These are phyloP conservation scores for Perca schrenkii DNA, from an alignment of 2,113 vertebrate genomes.

Conservation along the genomic window DNA sequence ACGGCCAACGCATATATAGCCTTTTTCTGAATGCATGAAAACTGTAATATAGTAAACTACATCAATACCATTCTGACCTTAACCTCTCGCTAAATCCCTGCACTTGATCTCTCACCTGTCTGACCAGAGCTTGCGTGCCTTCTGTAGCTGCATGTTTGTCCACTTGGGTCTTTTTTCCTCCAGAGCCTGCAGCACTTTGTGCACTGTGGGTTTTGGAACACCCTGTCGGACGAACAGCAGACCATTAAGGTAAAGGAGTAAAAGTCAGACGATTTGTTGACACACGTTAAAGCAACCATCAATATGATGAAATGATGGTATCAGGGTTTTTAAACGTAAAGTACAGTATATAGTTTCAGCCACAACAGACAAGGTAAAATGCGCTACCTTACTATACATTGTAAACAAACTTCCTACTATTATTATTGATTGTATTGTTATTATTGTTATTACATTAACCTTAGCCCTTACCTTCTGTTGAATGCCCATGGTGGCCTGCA, in stretches of 20 bases:
- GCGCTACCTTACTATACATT: background rate
- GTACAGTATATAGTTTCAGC: background rate
- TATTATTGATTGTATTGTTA: slow-evolving; percentile 1
- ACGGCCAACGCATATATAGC: slow-evolving; percentile 18
- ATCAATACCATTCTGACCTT: slow-evolving; percentile 41
- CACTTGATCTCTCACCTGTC: slow-evolving; percentile 86
- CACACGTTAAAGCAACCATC: slow-evolving; percentile 3
- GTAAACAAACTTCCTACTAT: background rate
- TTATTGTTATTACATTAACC: background rate
- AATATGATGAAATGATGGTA: background rate
- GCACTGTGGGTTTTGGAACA: slow-evolving; percentile 87
- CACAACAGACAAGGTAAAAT: no score
- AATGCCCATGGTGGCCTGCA: slow-evolving; percentile 88
- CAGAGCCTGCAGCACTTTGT: slow-evolving; percentile 90
- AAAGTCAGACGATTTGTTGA: slow-evolving; percentile 3
- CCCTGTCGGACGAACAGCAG: slow-evolving; percentile 61
- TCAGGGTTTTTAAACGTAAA: background rate
- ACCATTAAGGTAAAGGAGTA: slow-evolving; percentile 5
- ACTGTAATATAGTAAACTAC: slow-evolving; percentile 18
- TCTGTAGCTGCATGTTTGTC: slow-evolving; percentile 90
- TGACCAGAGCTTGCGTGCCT: slow-evolving; percentile 89
- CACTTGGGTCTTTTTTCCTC: slow-evolving; percentile 92
- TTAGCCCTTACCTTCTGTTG: slow-evolving; percentile 80
- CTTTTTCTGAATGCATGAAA: slow-evolving; percentile 20
- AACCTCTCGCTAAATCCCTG: slow-evolving; percentile 33